Evolutionary conservation across 1,140 invertebrate genomes (phyloP), one percentile per base, ranked within the genome.

Genomic region (Rhyacophila brunnea): DNA sequence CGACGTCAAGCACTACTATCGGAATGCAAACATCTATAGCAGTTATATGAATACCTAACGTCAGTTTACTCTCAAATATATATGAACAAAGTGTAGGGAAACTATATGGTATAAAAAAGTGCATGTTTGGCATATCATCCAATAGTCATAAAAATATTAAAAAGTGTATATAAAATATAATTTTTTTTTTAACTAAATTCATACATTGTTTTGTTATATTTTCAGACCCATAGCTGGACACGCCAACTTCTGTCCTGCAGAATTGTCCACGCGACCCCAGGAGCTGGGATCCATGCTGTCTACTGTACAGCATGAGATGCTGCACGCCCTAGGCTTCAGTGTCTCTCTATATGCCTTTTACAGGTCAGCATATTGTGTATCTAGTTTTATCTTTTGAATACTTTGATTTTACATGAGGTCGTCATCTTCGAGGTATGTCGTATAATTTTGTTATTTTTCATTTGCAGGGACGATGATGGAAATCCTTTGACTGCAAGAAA

Each of bases 301-400:
- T 17, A 99, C 96, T 0, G 93, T 99, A 0, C 99, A 99, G 75
- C 97, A 99, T 77, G 97, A 99, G 75, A 99, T 99, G 70, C 80
- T 99, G 0, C 97, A 99, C 79, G 96, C 96, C 0, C 78, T 99
- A 28, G 95, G 95, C 1, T 98, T 99, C 79, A 96, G 95, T 6
- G 90, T 96, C 0, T 95, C 92, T 45, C 80, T 98, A 9, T 99
- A 92, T 73, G 96, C 95, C 0, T 98, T 97, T 76, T 96, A 91
- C 74, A 78, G 91, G 65, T 77, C 48, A 65, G 60, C 52, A 28
- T 28, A 28, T 28, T 28, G n/a, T n/a, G n/a, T n/a, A n/a, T n/a
- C n/a, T n/a, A n/a, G n/a, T n/a, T n/a, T n/a, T n/a, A n/a, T n/a
- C n/a, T n/a, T n/a, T n/a, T n/a, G n/a, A n/a, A n/a, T n/a, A n/a